phyloP scores from a whole-genome alignment of 2,797 vertebrate genomes.

The Lithobates pipiens region DNA sequence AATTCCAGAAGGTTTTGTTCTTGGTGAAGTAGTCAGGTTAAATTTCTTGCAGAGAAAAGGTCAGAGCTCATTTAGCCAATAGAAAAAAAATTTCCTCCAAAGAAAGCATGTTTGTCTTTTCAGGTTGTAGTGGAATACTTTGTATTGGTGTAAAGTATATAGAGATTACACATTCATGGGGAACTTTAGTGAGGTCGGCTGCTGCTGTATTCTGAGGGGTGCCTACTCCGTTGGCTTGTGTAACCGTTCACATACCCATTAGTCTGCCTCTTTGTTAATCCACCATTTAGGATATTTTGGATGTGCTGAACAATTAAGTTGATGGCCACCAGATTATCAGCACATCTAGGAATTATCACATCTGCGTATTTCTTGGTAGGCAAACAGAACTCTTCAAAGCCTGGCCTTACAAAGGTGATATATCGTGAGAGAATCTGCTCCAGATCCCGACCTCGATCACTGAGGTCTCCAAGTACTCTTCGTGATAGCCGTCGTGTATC shows the following conservation, averaged over 20 bases:
- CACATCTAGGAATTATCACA: too few relatives aligned
- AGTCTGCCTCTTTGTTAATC: slow-evolving; percentile 85
- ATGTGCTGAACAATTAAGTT: slow-evolving; percentile 97
- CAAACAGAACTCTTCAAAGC: slow-evolving; percentile 95
- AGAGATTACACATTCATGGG: slow-evolving; percentile 61
- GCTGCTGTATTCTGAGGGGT: slow-evolving; percentile 87
- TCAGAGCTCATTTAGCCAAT: slow-evolving; percentile 40
- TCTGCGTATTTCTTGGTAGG: slow-evolving; percentile 66
- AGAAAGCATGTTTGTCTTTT: slow-evolving; percentile 15
- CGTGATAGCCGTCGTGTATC: slow-evolving; percentile 94
- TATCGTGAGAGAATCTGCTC: slow-evolving; percentile 92
- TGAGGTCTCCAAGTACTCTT: slow-evolving; percentile 92
- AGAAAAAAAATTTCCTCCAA: slow-evolving; percentile 37
- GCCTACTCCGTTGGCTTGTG: slow-evolving; percentile 79
- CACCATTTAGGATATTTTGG: slow-evolving; percentile 93
- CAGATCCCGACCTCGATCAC: slow-evolving; percentile 88
- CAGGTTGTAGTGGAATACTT: slow-evolving; percentile 59
- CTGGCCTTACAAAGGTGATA: slow-evolving; percentile 94
- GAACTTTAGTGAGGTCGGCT: slow-evolving; percentile 85
- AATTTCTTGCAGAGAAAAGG: slow-evolving; percentile 46
- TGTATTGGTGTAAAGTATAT: slow-evolving; percentile 36
- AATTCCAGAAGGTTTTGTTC: slow-evolving; percentile 68
- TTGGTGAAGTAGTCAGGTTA: slow-evolving; percentile 73
- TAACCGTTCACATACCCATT: slow-evolving; percentile 83
- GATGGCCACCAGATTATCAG: slow-evolving; percentile 82